These are phyloP conservation scores for Recurvirostra avosetta DNA, from an alignment of 2,113 vertebrate species.

Conservation along the genomic window DNA sequence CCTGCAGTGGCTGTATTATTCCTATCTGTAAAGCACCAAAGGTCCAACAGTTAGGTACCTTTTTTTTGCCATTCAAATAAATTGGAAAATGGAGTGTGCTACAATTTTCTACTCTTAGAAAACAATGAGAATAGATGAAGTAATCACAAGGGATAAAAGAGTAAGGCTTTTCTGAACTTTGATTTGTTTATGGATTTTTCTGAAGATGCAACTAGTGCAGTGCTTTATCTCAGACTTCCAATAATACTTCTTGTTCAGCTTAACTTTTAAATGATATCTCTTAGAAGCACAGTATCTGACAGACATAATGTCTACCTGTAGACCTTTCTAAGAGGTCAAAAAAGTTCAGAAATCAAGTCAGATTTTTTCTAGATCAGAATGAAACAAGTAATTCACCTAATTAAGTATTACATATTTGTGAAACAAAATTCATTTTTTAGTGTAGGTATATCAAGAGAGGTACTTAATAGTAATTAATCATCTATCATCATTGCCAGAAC, in stretches of 20 bases:
- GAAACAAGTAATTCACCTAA: background rate
- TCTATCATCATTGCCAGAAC: slow-evolving; percentile 3
- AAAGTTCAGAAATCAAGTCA: background rate
- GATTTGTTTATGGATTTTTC: background rate
- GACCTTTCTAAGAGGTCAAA: background rate
- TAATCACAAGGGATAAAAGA: background rate
- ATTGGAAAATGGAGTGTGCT: background rate
- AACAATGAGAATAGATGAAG: background rate
- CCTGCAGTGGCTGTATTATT: background rate
- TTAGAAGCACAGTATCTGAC: background rate
- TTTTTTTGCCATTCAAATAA: background rate
- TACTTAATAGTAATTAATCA: slow-evolving; percentile 18
- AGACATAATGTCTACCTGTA: background rate
- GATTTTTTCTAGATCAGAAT: background rate
- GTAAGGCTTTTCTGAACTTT: background rate
- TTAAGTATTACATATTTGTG: background rate
- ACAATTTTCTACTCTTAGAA: background rate
- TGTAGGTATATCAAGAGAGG: background rate
- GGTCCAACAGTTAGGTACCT: background rate
- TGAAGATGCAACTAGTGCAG: background rate
- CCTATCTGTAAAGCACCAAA: background rate
- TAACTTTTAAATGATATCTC: background rate
- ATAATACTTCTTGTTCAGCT: background rate
- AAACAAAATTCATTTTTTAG: background rate
- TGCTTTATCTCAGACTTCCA: background rate